Evolutionary conservation across 2,888 invertebrate genomes (phyloP), one percentile per base, ranked within the genome.

Genomic region (Zele albiditarsus): DNA sequence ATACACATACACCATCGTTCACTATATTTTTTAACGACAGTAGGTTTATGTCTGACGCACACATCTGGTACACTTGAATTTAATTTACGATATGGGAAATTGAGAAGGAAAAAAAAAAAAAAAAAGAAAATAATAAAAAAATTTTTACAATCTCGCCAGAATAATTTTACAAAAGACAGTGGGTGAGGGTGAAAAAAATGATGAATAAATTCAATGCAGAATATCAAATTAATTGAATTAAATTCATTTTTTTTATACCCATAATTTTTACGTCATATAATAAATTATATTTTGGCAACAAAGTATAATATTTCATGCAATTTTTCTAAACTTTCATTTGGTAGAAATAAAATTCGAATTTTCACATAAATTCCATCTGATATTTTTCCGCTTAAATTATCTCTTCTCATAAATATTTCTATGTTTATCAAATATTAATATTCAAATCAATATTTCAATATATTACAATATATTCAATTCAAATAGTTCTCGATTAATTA

Each of bases 51-150:
- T 14, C 25, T 23, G 38, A 66, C 23, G 42, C 66, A 65, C 46
- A 46, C 66, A 66, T 33, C 66, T 66, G 66, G 42, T 66, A 38
- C 42, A 38, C 42, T 66, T n/a, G 63, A 38, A 27, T 38, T 38
- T 38, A 46, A 75, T 75, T 71, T 66, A 31, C 33, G 67, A 67
- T 71, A 46, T 75, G 63, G 27, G 38, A 62, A 31, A 49, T 25
- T 28, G 31, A 5, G 27, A 5, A n/a, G 14, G 31, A n/a, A 25
- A 27, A 25, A 12, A n/a, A 42, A 73, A 58, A 20, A 20, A 66
- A 33, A 69, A 42, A 73, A 66, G 42, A 42, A 42, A 38, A 20
- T 53, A 8, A 53, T 23, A 53, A 53, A 53, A 53, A 27, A 27
- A 16, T 60, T n/a, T 27, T 12, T 58, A 58, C 27, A 23, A 10